Conservation (phyloP, 2,797 vertebrate genomes). For the Pristis pectinata region DNA sequence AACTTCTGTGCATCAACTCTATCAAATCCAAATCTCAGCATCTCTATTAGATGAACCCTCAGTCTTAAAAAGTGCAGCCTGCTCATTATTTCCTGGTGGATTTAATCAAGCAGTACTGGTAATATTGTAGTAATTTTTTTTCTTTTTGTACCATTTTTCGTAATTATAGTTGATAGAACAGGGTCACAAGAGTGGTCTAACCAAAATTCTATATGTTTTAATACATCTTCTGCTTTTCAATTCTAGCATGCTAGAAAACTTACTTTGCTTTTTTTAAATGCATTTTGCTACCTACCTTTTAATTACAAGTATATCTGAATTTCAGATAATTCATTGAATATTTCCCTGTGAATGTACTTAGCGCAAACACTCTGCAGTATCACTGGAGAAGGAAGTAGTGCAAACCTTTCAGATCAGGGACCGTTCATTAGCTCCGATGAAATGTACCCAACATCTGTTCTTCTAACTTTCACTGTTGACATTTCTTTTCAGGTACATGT, state of each 20-base stretch:
- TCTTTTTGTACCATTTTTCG: no score
- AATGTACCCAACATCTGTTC: not conserved
- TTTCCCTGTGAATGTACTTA: not conserved
- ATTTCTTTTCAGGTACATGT: no score
- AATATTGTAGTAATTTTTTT: not conserved
- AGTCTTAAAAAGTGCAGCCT: not conserved
- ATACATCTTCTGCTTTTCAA: not conserved
- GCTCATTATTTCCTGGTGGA: not conserved
- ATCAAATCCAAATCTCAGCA: not conserved
- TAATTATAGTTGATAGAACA: no score
- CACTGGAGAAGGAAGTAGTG: no score
- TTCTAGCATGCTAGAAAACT: not conserved
- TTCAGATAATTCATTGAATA: not conserved
- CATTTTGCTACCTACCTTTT: not conserved
- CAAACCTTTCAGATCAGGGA: no score
- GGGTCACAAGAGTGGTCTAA: not conserved
- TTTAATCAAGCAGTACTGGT: not conserved
- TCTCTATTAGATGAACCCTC: not conserved
- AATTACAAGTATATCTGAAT: no score
- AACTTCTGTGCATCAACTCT: no score
- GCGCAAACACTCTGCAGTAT: not conserved
- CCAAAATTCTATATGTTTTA: not conserved
- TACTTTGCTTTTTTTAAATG: not conserved
- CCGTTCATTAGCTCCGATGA: no score
- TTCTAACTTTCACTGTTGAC: not conserved